These are phyloP conservation scores for Stegana nigrithorax DNA, from an alignment of 2,888 invertebrate species.

Conservation along the genomic window DNA sequence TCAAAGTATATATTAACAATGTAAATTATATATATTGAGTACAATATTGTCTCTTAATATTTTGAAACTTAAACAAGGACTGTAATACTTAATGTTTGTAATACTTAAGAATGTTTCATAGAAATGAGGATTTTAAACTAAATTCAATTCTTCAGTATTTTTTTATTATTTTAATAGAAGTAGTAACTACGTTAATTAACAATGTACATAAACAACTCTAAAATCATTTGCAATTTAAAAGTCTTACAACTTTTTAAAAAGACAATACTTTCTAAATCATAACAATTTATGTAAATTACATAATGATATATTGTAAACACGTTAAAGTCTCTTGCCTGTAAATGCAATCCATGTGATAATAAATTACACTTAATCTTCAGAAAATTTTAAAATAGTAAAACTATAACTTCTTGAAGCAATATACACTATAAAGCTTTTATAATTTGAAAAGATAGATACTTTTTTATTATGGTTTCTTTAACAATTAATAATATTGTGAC, in stretches of 20 bases:
- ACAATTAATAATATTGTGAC: too few species aligned
- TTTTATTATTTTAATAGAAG: constrained; percentile 46
- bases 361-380: constrained; percentile 56
- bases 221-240: too few species aligned
- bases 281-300: too few species aligned
- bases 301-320: too few species aligned
- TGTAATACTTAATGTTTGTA: constrained; percentile 56
- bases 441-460: too few species aligned
- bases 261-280: too few species aligned
- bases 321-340: constrained; percentile 67
- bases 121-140: constrained; percentile 50
- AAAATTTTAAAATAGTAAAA: constrained; percentile 57
- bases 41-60: constrained; percentile 24
- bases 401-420: constrained; percentile 53
- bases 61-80: constrained; percentile 52
- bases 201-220: too few species aligned
- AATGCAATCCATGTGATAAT: constrained; percentile 67
- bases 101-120: constrained; percentile 39
- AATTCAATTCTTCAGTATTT: constrained; percentile 57
- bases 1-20: constrained; percentile 5
- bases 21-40: constrained; percentile 21
- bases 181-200: background rate
- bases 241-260: too few species aligned
- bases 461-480: too few species aligned
- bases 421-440: too few species aligned